Conservation (phyloP, 2,113 vertebrate genomes). For the Hypomesus transpacificus region DNA sequence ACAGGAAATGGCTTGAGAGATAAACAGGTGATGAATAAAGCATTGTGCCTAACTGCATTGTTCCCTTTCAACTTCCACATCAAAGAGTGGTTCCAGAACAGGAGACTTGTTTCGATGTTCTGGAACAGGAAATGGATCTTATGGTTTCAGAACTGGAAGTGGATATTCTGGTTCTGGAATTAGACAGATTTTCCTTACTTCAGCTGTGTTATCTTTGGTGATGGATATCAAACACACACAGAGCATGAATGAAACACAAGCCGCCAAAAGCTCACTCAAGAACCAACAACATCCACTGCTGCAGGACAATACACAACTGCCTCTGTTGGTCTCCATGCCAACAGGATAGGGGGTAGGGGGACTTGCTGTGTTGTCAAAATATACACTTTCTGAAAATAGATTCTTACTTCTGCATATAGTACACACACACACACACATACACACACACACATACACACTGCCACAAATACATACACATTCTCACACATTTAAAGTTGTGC, state of each 20-base stretch:
- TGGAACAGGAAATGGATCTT: conserved; percentile 46
- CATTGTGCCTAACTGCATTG: conserved; percentile 50
- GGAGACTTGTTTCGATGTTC: conserved; percentile 25
- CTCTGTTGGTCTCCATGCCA: conserved; percentile 62
- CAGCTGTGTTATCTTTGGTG: conserved; percentile 67
- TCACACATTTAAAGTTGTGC: too few species aligned
- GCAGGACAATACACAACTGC: conserved; percentile 61
- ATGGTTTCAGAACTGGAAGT: too few species aligned
- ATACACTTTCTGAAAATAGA: conserved; percentile 65
- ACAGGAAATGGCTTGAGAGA: conserved; percentile 32
- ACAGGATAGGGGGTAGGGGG: conserved; percentile 52
- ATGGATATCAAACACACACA: conserved; percentile 70
- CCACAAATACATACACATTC: conserved; percentile 3
- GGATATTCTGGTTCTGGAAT: too few species aligned
- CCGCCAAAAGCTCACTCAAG: conserved; percentile 62
- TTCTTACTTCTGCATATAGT: conserved; percentile 42
- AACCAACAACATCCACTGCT: conserved; percentile 55
- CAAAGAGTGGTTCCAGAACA: conserved; percentile 49
- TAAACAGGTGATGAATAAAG: conserved; percentile 37
- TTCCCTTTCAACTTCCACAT: conserved; percentile 63
- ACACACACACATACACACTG: conserved; percentile 34
- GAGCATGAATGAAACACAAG: conserved; percentile 61
- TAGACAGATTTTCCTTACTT: conserved; percentile 60
- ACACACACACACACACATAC: conserved; percentile 26
- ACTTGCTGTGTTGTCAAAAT: conserved; percentile 62